Conservation (phyloP, 1,140 invertebrate genomes). For the Lordiphosa stackelbergi region DNA sequence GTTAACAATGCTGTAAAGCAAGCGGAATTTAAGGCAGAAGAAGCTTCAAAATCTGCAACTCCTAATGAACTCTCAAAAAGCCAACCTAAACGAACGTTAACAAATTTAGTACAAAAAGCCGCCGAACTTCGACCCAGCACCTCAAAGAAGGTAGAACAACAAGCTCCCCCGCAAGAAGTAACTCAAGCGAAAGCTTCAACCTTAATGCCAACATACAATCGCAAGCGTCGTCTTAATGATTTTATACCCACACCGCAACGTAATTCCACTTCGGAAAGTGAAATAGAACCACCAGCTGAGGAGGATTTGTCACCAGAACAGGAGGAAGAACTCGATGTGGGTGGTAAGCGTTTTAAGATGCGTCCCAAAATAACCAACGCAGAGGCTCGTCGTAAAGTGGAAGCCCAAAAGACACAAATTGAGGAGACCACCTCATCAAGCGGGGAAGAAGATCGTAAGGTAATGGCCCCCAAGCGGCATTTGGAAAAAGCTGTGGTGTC, state of each 20-base stretch:
- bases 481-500: constrained; percentile 28
- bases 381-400: constrained; percentile 79
- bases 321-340: constrained; percentile 76
- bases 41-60: background rate
- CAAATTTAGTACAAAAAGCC: constrained; percentile 9
- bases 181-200: background rate
- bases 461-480: constrained; percentile 50
- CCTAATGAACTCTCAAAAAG: background rate
- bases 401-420: constrained; percentile 78
- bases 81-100: background rate
- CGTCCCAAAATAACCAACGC: constrained; percentile 78
- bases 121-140: constrained; percentile 19
- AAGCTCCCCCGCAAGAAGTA: background rate
- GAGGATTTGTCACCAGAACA: constrained; percentile 76
- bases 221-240: constrained; percentile 56
- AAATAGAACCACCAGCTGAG: constrained; percentile 47
- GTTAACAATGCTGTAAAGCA: constrained; percentile 4
- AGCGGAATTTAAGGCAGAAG: background rate
- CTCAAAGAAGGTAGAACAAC: constrained; percentile 5
- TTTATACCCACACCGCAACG: constrained; percentile 29
- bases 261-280: constrained; percentile 65
- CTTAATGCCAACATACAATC: constrained; percentile 30
- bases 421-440: constrained; percentile 78
- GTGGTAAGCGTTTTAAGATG: constrained; percentile 79
- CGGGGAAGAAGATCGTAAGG: constrained; percentile 76